Base-by-base conservation (phyloP, 2,888 invertebrate genomes). In the Isoperla grammatica region DNA sequence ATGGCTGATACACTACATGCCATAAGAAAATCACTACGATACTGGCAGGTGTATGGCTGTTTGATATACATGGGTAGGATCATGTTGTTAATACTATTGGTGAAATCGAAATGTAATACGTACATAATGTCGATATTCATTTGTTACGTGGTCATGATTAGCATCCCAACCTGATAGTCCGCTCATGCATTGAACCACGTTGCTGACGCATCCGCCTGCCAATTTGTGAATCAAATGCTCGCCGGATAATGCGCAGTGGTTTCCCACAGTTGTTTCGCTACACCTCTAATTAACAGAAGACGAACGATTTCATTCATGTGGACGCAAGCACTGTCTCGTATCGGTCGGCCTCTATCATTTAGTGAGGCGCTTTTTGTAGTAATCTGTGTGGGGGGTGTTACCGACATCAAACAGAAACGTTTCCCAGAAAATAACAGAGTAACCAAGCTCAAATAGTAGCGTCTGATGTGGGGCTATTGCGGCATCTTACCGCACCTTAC, bases 231-330 rank as follows among this genome's bases (percentile, higher is more conserved):
- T 53, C 53, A 37, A 53, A 39, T 15, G 53, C 53, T 37, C 53
- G 53, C 39, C 20, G 39, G 39, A 53, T 35, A 29, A 20, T 35
- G 2, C 39, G 13, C 53, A 19, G 39, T 22, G 53, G 37, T 53
- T 20, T 19, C 53, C 39, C 37, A 20, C 19, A 37, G 9, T 29
- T 29, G 37, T 53, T 20, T 19, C 53, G 37, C 3, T 39, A 39
- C 19, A 15, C 39, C 39, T 20, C 17, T 53, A 53, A 53, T 53
- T 53, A 53, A 53, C 53, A 53, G 53, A 37, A 17, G 53, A 53
- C 53, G 39, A 12, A 53, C 19, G 53, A 53, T 53, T 53, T 53
- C 53, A 53, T 53, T 53, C 39, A 53, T 39, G 11, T n/a, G 17
- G 29, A 49, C 23, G 46, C 20, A 46, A 46, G 9, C 46, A 22